Percentiles rank a stretch among this genome's conserved stretches.
phyloP scores from a whole-genome alignment of 2,113 vertebrate genomes.

The Bolborhynchus lineola region DNA sequence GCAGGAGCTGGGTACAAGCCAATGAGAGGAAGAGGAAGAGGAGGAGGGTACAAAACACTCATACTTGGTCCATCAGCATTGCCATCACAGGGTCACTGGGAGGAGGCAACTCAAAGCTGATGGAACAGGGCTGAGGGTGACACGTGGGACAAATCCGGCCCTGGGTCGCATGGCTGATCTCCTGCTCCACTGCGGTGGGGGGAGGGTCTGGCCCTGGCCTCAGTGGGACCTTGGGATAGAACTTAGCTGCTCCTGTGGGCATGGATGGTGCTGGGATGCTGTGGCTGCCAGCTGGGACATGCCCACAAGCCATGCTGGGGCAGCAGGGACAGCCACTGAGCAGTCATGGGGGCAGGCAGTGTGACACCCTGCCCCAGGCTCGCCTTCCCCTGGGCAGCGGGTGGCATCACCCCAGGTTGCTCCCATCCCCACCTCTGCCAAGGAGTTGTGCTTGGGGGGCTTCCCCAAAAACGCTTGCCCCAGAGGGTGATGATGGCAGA shows the following conservation, averaged over 20 bases:
- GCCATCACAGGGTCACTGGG: slow-evolving; percentile 67
- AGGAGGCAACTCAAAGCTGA: slow-evolving; percentile 80
- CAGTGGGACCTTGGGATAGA: background rate
- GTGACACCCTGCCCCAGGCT: background rate
- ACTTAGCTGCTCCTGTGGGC: background rate
- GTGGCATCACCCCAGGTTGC: background rate
- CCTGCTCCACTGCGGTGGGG: background rate
- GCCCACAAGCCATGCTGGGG: background rate
- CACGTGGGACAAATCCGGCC: background rate
- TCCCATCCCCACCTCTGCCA: background rate
- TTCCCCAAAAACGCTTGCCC: background rate
- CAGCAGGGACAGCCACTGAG: background rate
- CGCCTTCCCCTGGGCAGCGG: accelerated
- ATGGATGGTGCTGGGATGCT: accelerated
- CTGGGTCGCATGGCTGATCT: accelerated
- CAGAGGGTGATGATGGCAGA: background rate
- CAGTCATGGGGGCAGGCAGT: background rate
- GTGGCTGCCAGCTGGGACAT: background rate
- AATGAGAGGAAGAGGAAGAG: slow-evolving; percentile 81
- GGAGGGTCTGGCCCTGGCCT: accelerated
- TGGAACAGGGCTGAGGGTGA: slow-evolving; percentile 68
- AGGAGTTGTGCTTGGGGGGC: background rate
- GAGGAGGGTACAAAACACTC: slow-evolving; percentile 62
- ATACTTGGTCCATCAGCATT: slow-evolving; percentile 72
- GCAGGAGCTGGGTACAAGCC: slow-evolving; percentile 86